Conservation (phyloP, 2,888 invertebrate genomes). For the Diogma glabrata region DNA sequence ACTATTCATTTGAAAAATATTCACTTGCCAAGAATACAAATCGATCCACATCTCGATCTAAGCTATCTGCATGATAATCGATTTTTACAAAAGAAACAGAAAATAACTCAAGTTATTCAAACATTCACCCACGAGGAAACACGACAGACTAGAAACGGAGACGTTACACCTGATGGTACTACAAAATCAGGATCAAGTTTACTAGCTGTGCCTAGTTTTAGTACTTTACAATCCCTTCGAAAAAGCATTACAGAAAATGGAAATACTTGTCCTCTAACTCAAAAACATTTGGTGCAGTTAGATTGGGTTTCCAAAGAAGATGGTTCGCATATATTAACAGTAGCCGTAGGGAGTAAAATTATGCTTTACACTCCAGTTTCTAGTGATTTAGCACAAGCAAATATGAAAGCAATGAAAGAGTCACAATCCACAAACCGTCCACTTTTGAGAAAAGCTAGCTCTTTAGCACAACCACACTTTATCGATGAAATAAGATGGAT, state of each 20-base stretch:
- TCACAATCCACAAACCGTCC: slow-evolving; percentile 73
- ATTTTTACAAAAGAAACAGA: slow-evolving; percentile 69
- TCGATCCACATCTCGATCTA: slow-evolving; percentile 71
- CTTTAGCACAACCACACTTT: slow-evolving; percentile 77
- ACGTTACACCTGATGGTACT: slow-evolving; percentile 33
- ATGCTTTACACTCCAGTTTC: slow-evolving; percentile 88
- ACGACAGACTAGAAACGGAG: slow-evolving; percentile 43
- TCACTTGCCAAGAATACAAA: slow-evolving; percentile 67
- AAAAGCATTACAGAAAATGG: slow-evolving; percentile 86
- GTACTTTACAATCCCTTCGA: slow-evolving; percentile 74
- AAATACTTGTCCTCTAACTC: slow-evolving; percentile 80
- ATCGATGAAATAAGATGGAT: slow-evolving; percentile 94
- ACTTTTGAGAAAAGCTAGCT: slow-evolving; percentile 80
- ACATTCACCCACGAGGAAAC: slow-evolving; percentile 70
- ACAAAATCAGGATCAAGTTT: slow-evolving; percentile 35
- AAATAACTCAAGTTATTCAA: slow-evolving; percentile 70
- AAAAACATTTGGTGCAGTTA: slow-evolving; percentile 86
- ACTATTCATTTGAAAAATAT: slow-evolving; percentile 90
- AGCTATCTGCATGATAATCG: slow-evolving; percentile 71
- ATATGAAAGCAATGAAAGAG: slow-evolving; percentile 83
- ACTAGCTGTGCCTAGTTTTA: slow-evolving; percentile 81
- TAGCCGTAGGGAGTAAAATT: slow-evolving; percentile 88
- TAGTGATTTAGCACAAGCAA: slow-evolving; percentile 88
- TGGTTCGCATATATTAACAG: slow-evolving; percentile 93
- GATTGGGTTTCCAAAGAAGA: slow-evolving; percentile 99